phyloP scores from a whole-genome alignment of 2,113 vertebrate genomes.

The Cichladusa arquata region DNA sequence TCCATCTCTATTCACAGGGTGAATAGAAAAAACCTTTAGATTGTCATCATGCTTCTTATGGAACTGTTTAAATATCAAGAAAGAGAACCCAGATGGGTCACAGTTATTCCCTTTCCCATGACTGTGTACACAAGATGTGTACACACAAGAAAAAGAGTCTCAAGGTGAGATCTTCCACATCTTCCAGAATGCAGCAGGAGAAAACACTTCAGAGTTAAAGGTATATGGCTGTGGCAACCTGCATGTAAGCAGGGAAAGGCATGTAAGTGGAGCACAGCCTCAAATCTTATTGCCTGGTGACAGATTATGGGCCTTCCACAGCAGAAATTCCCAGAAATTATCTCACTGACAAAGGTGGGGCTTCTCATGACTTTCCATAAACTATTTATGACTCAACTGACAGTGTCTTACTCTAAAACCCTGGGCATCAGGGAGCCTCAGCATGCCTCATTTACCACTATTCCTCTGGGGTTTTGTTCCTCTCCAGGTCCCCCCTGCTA shows the following conservation, averaged over 20 bases:
- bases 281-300: not conserved
- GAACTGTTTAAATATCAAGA: not conserved
- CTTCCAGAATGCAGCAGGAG: not conserved
- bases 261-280: not conserved
- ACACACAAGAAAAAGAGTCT: not conserved
- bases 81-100: not conserved
- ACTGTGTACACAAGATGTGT: not conserved
- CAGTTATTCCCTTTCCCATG: not conserved
- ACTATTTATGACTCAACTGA: not conserved
- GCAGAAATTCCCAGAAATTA: not conserved
- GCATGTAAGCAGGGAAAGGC: not conserved
- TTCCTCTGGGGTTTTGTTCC: not conserved
- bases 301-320: not conserved
- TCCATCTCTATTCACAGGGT: not conserved
- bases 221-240: not conserved
- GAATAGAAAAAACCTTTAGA: not conserved
- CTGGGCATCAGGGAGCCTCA: not conserved
- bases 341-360: not conserved
- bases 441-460: not conserved
- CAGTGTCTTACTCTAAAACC: not conserved
- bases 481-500: conserved; percentile 51
- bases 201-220: not conserved
- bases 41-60: not conserved
- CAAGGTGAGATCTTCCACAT: not conserved
- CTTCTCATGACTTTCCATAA: not conserved